These are phyloP conservation scores for Amiota minor DNA, from an alignment of 2,888 invertebrate genomes.

Conservation along the genomic window DNA sequence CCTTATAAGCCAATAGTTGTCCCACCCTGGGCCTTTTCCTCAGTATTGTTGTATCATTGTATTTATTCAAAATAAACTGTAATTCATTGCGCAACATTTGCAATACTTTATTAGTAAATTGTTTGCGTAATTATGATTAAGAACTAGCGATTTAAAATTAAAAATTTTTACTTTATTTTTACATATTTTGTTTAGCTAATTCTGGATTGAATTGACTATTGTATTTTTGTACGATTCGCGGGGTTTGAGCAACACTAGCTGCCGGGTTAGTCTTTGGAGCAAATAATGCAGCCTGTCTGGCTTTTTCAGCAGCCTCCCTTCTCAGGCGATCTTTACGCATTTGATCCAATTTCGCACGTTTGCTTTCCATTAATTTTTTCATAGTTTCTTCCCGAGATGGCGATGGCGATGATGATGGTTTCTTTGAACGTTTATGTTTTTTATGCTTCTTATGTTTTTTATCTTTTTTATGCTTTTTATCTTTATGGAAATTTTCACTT, in stretches of 20 bases:
- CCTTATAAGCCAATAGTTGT: no score
- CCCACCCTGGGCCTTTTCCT: no score
- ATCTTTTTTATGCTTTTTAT: constrained; percentile 45
- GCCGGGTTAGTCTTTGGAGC: constrained; percentile 74
- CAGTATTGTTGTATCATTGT: no score
- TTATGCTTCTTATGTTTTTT: constrained; percentile 56
- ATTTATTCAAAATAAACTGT: no score
- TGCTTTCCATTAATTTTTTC: constrained; percentile 37
- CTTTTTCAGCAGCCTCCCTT: constrained; percentile 86
- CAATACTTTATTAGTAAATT: no score
- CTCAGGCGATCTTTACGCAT: constrained; percentile 76
- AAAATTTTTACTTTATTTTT: constrained; percentile 2
- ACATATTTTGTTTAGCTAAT: constrained; percentile 85
- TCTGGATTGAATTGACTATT: constrained; percentile 98
- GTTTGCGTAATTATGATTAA: no score
- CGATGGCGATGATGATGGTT: no score
- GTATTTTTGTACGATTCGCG: constrained; percentile 83
- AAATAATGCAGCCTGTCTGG: constrained; percentile 81
- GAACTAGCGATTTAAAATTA: no score
- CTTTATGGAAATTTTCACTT: constrained; percentile 12
- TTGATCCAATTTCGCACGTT: constrained; percentile 68
- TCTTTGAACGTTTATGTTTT: constrained; percentile 32
- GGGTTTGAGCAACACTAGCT: constrained; percentile 45
- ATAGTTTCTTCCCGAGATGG: constrained; percentile 28
- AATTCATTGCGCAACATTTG: no score